These are phyloP conservation scores for Anguilla pacifica DNA, from an alignment of 2,797 vertebrate species.

Conservation along the genomic window DNA sequence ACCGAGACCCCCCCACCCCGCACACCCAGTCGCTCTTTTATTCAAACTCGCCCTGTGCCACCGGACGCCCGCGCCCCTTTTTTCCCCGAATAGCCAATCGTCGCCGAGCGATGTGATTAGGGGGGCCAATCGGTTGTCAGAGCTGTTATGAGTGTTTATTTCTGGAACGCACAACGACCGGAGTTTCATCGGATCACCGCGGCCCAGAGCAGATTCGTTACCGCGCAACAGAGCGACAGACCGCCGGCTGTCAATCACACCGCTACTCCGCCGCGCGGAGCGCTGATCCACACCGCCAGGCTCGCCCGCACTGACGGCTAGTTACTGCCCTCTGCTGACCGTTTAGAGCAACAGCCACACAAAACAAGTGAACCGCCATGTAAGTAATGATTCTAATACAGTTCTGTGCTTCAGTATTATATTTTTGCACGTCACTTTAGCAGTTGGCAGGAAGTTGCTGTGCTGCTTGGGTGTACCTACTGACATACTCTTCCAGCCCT, in stretches of 20 bases:
- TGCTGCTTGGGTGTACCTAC: too few species aligned
- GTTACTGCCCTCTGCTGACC: conserved; percentile 24
- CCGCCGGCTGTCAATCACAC: background rate
- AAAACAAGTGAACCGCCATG: background rate
- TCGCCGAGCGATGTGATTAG: conserved; percentile 25
- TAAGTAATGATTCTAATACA: background rate
- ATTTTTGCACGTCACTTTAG: too few species aligned
- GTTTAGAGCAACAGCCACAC: background rate
- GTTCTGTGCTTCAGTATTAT: background rate
- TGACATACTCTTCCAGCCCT: too few species aligned
- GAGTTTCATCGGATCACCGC: conserved; percentile 21
- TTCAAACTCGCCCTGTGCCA: background rate
- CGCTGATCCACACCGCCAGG: background rate
- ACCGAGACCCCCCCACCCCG: background rate
- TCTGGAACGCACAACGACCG: background rate
- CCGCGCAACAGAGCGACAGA: background rate
- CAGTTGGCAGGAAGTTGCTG: too few species aligned
- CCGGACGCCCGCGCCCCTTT: background rate
- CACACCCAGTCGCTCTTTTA: background rate
- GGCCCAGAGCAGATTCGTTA: conserved; percentile 4
- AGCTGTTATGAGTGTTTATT: conserved; percentile 30
- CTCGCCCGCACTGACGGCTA: background rate
- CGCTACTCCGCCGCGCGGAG: background rate
- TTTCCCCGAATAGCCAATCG: conserved; percentile 15
- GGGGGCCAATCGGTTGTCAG: conserved; percentile 20